A percentile compares a stretch with the other conserved stretches of the same genome.
Evolutionary conservation across 2,113 vertebrate genomes (phyloP).

Genomic region (Micromys minutus): DNA sequence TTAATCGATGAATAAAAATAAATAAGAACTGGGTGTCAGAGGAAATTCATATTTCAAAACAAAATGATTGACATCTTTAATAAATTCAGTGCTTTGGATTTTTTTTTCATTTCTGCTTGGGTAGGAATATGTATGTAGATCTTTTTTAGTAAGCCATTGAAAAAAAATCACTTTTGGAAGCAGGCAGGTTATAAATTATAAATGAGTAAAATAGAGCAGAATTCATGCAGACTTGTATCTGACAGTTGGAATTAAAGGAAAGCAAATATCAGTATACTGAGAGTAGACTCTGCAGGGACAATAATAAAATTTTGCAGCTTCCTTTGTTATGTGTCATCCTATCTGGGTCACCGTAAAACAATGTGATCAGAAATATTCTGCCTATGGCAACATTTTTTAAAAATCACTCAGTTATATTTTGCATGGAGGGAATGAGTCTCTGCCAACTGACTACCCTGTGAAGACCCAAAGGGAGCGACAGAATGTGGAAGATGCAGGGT

Average conservation of each 20-base stretch:
- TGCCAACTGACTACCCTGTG: no score
- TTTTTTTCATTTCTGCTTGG: background rate
- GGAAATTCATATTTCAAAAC: background rate
- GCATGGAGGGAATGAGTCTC: background rate
- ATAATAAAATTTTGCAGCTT: background rate
- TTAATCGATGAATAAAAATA: background rate
- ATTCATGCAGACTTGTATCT: background rate
- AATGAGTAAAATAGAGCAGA: background rate
- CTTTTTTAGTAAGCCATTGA: background rate
- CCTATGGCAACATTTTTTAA: background rate
- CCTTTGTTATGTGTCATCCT: background rate
- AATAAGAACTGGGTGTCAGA: background rate
- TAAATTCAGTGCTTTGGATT: background rate
- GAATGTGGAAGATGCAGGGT: rapidly evolving
- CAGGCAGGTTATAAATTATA: slow-evolving; percentile 41
- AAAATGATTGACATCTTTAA: background rate
- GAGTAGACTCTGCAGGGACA: background rate
- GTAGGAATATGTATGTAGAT: background rate
- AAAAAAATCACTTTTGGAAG: slow-evolving; percentile 47
- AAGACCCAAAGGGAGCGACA: background rate
- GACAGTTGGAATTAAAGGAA: background rate
- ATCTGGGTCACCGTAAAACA: slow-evolving; percentile 29
- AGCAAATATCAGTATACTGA: background rate
- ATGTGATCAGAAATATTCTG: background rate
- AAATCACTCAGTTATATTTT: background rate